Evolutionary conservation across 2,888 invertebrate species (phyloP).

Genomic region (Lypha dubia): DNA sequence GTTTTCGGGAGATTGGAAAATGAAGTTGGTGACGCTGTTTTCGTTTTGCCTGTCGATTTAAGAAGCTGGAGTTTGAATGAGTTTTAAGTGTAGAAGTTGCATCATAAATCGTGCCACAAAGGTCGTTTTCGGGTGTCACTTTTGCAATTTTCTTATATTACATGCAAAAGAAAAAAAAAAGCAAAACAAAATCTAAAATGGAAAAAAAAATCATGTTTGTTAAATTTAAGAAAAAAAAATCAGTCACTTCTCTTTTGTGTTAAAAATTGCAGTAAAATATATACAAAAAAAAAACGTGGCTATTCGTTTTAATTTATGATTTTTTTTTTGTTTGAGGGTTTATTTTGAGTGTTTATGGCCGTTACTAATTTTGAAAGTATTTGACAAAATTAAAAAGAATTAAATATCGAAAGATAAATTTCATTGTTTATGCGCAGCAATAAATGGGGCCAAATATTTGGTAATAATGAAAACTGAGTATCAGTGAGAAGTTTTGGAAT

Average conservation of each 20-base stretch:
- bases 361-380: constrained; percentile 67
- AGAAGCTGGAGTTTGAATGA: constrained; percentile 55
- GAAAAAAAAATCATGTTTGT: constrained; percentile 67
- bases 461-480: too few species aligned
- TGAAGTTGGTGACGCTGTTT: constrained; percentile 47
- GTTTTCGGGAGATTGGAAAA: constrained; percentile 27
- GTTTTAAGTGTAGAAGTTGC: constrained; percentile 74
- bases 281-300: constrained; percentile 40
- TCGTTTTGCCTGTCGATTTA: constrained; percentile 43
- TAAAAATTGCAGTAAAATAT: constrained; percentile 16
- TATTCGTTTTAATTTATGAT: constrained; percentile 4
- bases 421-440: constrained; percentile 15
- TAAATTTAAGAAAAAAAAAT: constrained; percentile 55
- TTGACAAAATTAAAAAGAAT: constrained; percentile 55
- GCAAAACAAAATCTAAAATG: constrained; percentile 12
- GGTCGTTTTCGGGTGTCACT: constrained; percentile 82
- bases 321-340: not conserved
- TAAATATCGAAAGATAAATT: constrained; percentile 19
- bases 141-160: constrained; percentile 72
- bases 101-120: constrained; percentile 83
- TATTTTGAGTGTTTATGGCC: constrained; percentile 61
- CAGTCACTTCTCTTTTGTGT: constrained; percentile 57
- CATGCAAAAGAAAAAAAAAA: constrained; percentile 61
- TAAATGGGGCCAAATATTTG: constrained; percentile 47
- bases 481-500: too few species aligned